These are phyloP conservation scores for Synergus itoensis DNA, from an alignment of 2,888 invertebrate species.

Conservation along the genomic window DNA sequence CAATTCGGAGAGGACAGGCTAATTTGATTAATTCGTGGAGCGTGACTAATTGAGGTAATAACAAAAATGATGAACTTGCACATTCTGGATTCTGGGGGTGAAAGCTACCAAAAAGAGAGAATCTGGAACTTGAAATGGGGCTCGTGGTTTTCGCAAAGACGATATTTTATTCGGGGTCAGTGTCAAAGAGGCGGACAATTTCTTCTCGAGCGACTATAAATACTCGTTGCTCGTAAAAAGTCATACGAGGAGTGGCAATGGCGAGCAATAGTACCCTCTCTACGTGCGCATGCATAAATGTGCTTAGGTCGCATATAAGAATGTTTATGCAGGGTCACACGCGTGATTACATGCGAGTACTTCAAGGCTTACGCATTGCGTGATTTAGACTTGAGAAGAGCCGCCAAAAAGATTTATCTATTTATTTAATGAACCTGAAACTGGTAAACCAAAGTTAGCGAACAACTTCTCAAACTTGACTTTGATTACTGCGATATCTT, in stretches of 20 bases:
- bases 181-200: slow-evolving; percentile 37
- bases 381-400: background rate
- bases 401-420: background rate
- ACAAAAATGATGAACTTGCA: slow-evolving; percentile 51
- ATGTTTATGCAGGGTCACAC: slow-evolving; percentile 33
- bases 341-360: slow-evolving; percentile 23
- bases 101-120: background rate
- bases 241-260: slow-evolving; percentile 30
- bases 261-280: slow-evolving; percentile 33
- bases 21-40: slow-evolving; percentile 56
- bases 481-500: too few relatives aligned
- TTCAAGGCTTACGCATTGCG: slow-evolving; percentile 23
- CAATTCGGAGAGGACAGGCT: slow-evolving; percentile 29
- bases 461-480: too few relatives aligned
- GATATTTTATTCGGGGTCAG: slow-evolving; percentile 40
- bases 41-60: slow-evolving; percentile 58
- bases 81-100: slow-evolving; percentile 31
- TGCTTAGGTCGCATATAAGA: slow-evolving; percentile 36
- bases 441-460: too few relatives aligned
- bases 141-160: background rate
- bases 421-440: background rate
- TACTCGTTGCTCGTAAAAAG: slow-evolving; percentile 33
- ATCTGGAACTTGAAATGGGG: background rate
- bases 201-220: slow-evolving; percentile 34
- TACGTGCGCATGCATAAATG: slow-evolving; percentile 33